phyloP scores from a whole-genome alignment of 2,113 vertebrate genomes.

The Brevimyrus niger region DNA sequence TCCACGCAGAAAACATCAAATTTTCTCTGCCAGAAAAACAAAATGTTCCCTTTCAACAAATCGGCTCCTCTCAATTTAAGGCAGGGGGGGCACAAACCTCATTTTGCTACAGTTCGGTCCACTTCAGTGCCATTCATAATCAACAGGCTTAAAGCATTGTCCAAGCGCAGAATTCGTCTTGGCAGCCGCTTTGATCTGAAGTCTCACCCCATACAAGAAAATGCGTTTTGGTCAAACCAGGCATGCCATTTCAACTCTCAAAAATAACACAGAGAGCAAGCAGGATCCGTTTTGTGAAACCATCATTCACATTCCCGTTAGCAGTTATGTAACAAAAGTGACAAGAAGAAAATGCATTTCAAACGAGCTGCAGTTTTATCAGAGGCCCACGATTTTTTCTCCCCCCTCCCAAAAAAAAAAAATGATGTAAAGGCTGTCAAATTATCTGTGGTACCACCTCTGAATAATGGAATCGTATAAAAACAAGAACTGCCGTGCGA shows the following conservation, averaged over 20 bases:
- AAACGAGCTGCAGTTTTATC: conserved; percentile 31
- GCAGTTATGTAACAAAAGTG: conserved; percentile 44
- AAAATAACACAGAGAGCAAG: conserved; percentile 34
- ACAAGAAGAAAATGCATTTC: conserved; percentile 35
- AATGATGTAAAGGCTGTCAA: conserved; percentile 48
- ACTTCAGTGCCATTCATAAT: conserved; percentile 54
- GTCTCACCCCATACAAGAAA: conserved; percentile 39
- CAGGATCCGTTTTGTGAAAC: conserved; percentile 35
- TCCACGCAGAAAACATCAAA: conserved; percentile 50
- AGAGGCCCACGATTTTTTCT: conserved; percentile 41
- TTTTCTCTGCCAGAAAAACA: neutral
- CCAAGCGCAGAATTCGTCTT: conserved; percentile 45
- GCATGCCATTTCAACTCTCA: conserved; percentile 50
- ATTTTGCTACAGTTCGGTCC: conserved; percentile 56
- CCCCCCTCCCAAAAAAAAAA: conserved; percentile 35
- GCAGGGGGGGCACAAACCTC: conserved; percentile 50
- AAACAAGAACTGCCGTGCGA: conserved; percentile 42
- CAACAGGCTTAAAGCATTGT: conserved; percentile 59
- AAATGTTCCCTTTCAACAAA: conserved; percentile 34
- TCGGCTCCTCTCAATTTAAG: conserved; percentile 49
- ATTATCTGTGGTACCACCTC: conserved; percentile 48
- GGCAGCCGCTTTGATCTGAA: conserved; percentile 45
- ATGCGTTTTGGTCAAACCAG: conserved; percentile 42
- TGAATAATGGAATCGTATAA: conserved; percentile 45
- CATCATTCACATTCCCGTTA: conserved; percentile 54